Evolutionary conservation across 2,888 invertebrate genomes (phyloP).

Genomic region (Drosophila prostipennis): DNA sequence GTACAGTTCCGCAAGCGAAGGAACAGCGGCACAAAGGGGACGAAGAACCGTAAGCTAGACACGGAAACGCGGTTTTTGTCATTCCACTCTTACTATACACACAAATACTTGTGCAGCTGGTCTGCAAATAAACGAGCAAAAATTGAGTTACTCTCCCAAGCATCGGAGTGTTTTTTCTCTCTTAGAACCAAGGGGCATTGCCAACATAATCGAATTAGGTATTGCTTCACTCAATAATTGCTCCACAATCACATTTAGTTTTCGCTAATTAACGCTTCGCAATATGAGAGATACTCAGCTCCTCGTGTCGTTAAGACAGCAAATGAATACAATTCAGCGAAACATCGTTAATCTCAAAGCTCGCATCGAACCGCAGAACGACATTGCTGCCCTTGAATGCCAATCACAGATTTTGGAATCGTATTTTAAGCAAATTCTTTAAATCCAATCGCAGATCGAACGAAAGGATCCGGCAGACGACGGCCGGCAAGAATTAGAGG

Average conservation of each 20-base stretch:
- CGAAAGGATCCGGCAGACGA: too few species aligned
- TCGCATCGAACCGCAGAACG: neutral
- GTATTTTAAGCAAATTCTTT: conserved; percentile 1
- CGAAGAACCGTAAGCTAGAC: too few species aligned
- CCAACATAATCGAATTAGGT: conserved; percentile 1
- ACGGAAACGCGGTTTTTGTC: too few species aligned
- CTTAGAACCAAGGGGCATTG: neutral
- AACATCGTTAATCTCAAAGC: neutral
- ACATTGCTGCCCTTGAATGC: neutral
- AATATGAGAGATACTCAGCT: neutral
- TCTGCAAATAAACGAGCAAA: too few species aligned
- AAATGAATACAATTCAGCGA: neutral
- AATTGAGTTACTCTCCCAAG: too few species aligned
- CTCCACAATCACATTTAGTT: too few species aligned
- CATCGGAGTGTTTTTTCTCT: neutral
- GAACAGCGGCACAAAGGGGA: too few species aligned
- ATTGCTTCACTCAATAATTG: neutral
- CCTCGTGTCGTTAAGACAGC: neutral
- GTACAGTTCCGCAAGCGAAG: too few species aligned
- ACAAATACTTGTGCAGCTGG: neutral
- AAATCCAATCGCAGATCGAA: neutral
- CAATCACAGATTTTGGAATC: neutral
- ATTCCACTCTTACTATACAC: neutral
- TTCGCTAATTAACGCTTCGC: neutral
- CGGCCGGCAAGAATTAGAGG: too few species aligned